Conservation (phyloP, 2,888 invertebrate species). For the Corbicula japonica region DNA sequence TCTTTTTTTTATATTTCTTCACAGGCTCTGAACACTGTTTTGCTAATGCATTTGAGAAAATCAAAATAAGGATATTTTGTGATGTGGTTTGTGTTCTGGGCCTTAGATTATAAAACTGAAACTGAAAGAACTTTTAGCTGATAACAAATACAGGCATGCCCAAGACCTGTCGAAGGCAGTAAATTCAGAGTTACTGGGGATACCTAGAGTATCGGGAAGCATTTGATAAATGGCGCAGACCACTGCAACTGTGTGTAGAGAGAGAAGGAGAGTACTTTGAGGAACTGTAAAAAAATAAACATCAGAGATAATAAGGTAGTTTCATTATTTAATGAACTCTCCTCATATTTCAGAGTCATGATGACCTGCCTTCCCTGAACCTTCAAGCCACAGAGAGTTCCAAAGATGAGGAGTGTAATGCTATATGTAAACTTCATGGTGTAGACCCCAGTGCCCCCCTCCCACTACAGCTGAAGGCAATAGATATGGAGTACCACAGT, state of each 20-base stretch:
- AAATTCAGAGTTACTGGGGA: no score
- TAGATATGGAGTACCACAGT: conserved; percentile 85
- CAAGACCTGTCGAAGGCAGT: no score
- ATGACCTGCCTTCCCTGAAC: conserved; percentile 78
- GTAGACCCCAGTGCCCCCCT: conserved; percentile 81
- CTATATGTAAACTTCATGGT: conserved; percentile 85
- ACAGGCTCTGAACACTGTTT: no score
- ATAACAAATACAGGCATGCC: no score
- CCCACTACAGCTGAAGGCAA: conserved; percentile 85
- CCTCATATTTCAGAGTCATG: conserved; percentile 62
- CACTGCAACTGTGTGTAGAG: no score
- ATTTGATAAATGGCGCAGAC: no score
- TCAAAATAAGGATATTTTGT: not conserved
- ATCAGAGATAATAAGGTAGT: not conserved
- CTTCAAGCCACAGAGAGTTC: conserved; percentile 84
- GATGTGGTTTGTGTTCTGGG: not conserved
- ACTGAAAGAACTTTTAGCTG: not conserved
- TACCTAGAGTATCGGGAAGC: not conserved
- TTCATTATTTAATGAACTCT: not conserved
- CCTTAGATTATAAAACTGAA: conserved; percentile 1
- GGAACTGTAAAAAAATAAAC: no score
- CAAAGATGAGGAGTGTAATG: conserved; percentile 85
- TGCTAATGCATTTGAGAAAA: no score
- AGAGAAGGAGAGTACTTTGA: no score
- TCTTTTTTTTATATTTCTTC: no score